A percentile compares a stretch with the other conserved stretches of the same genome.
These are phyloP conservation scores for Autographa pulchrina DNA, from an alignment of 2,888 invertebrate genomes.

Conservation along the genomic window DNA sequence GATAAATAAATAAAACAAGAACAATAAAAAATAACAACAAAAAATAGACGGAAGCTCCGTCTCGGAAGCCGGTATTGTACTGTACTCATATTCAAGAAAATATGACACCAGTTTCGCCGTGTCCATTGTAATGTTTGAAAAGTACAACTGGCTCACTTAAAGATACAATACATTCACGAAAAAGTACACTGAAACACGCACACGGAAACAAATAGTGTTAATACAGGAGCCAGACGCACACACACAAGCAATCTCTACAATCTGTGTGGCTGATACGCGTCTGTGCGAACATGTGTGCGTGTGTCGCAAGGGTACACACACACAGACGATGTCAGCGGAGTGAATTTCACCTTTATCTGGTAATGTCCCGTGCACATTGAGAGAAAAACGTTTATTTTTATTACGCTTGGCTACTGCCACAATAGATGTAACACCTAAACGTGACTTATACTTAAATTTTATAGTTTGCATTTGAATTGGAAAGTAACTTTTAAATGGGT, in stretches of 20 bases:
- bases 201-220: constrained; percentile 35
- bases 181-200: constrained; percentile 39
- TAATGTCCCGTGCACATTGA: constrained; percentile 61
- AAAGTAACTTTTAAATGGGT: constrained; percentile 50
- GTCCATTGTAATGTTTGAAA: constrained; percentile 64
- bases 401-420: constrained; percentile 60
- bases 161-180: constrained; percentile 47
- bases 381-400: constrained; percentile 70
- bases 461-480: constrained; percentile 59
- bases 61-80: constrained; percentile 70
- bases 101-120: constrained; percentile 69
- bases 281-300: constrained; percentile 20
- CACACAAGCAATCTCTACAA: background rate
- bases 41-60: constrained; percentile 62
- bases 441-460: constrained; percentile 65
- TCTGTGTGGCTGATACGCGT: constrained; percentile 16
- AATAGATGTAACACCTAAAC: constrained; percentile 65
- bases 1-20: constrained; percentile 54
- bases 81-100: constrained; percentile 75
- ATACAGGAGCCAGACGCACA: constrained; percentile 28
- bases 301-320: constrained; percentile 34
- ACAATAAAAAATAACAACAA: constrained; percentile 55
- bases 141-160: constrained; percentile 56
- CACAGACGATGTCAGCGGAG: constrained; percentile 38
- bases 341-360: constrained; percentile 60